Evolutionary conservation across 2,888 invertebrate genomes (phyloP).

Genomic region (Phalera bucephala): DNA sequence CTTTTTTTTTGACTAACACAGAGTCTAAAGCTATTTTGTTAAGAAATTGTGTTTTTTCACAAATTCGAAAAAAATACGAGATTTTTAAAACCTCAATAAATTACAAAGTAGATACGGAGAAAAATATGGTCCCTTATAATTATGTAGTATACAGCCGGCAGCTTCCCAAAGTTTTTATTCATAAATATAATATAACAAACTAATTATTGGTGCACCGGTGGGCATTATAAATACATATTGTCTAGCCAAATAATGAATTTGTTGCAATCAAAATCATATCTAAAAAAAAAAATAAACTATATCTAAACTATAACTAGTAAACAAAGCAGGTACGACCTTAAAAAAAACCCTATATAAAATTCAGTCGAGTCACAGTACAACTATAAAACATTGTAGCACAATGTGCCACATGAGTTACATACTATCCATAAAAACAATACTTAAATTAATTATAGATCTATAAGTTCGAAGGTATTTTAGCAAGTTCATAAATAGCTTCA

Average conservation of each 20-base stretch:
- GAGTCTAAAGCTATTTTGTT: background rate
- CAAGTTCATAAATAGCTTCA: constrained; percentile 52
- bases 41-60: constrained; percentile 6
- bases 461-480: constrained; percentile 31
- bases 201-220: constrained; percentile 15
- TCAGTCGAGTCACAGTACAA: constrained; percentile 48
- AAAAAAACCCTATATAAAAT: constrained; percentile 53
- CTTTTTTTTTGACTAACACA: background rate
- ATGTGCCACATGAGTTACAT: constrained; percentile 21
- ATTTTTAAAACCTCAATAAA: constrained; percentile 44
- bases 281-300: constrained; percentile 54
- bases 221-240: constrained; percentile 24
- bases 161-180: constrained; percentile 13
- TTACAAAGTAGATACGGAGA: constrained; percentile 20
- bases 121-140: constrained; percentile 20
- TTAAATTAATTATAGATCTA: constrained; percentile 9
- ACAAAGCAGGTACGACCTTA: constrained; percentile 58
- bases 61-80: constrained; percentile 28
- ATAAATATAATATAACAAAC: constrained; percentile 30
- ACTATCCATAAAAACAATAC: constrained; percentile 15
- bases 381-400: constrained; percentile 12
- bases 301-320: constrained; percentile 52
- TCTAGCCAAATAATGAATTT: constrained; percentile 29
- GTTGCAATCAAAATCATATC: constrained; percentile 45
- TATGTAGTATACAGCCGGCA: constrained; percentile 10